phyloP scores from a whole-genome alignment of 2,797 vertebrate species.

The Anabas testudineus region DNA sequence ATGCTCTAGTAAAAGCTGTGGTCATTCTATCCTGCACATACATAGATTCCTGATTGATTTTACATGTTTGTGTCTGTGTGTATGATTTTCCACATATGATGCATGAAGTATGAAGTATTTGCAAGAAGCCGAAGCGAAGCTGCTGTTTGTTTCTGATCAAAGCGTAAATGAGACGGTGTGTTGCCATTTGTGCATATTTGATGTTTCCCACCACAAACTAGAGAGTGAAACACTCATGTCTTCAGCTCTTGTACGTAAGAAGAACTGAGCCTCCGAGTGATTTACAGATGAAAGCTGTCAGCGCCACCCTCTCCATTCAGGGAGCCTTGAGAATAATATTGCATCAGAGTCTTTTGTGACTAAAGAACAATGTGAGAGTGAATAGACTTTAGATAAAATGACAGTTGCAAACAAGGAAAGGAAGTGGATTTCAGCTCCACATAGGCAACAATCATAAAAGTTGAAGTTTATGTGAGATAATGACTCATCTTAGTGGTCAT shows the following conservation, averaged over 20 bases:
- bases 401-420: constrained; percentile 41
- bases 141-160: constrained; percentile 58
- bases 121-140: constrained; percentile 32
- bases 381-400: constrained; percentile 48
- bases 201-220: constrained; percentile 60
- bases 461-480: constrained; percentile 7
- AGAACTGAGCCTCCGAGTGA: constrained; percentile 54
- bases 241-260: constrained; percentile 45
- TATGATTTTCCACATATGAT: constrained; percentile 7
- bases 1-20: no score
- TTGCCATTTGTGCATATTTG: constrained; percentile 60
- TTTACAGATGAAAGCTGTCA: constrained; percentile 72
- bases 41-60: constrained; percentile 14
- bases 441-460: constrained; percentile 12
- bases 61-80: constrained; percentile 2
- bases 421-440: constrained; percentile 27
- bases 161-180: constrained; percentile 40
- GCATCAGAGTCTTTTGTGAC: constrained; percentile 67
- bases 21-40: constrained; percentile 7
- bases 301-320: constrained; percentile 43
- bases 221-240: constrained; percentile 45
- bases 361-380: constrained; percentile 54
- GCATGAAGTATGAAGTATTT: constrained; percentile 31
- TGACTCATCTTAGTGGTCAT: constrained; percentile 22
- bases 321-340: constrained; percentile 58